Evolutionary conservation across 2,113 vertebrate genomes (phyloP).

Genomic region (Chlamydotis undulata): DNA sequence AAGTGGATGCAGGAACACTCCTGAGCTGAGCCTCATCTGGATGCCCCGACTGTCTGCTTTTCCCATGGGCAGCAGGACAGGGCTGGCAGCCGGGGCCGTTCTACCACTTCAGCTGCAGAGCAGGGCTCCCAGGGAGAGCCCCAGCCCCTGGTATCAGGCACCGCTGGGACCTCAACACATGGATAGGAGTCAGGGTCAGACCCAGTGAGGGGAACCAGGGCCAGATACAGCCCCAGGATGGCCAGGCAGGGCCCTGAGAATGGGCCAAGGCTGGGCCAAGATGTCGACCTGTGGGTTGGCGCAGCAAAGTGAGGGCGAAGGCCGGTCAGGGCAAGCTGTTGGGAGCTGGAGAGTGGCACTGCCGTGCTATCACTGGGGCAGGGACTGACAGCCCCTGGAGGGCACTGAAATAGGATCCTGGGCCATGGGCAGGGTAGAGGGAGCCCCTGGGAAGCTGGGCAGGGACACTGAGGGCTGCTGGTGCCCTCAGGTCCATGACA

Average conservation of each 20-base stretch:
- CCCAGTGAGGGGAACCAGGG: background rate
- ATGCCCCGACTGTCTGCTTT: background rate
- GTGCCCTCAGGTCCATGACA: background rate
- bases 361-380: accelerated
- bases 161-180: background rate
- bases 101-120: background rate
- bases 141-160: background rate
- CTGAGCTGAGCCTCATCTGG: background rate
- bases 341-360: background rate
- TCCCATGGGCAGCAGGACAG: background rate
- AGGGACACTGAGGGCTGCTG: background rate
- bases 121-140: background rate
- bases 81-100: background rate
- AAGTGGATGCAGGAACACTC: background rate
- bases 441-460: background rate
- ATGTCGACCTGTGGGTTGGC: accelerated
- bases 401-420: background rate
- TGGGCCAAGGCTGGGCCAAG: background rate
- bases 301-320: background rate
- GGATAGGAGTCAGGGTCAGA: background rate
- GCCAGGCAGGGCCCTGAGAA: background rate
- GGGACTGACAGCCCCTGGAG: background rate
- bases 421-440: background rate
- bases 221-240: background rate
- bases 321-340: background rate